Evolutionary conservation across 1,140 invertebrate species (phyloP).

Genomic region (Sminthurinus signatus): DNA sequence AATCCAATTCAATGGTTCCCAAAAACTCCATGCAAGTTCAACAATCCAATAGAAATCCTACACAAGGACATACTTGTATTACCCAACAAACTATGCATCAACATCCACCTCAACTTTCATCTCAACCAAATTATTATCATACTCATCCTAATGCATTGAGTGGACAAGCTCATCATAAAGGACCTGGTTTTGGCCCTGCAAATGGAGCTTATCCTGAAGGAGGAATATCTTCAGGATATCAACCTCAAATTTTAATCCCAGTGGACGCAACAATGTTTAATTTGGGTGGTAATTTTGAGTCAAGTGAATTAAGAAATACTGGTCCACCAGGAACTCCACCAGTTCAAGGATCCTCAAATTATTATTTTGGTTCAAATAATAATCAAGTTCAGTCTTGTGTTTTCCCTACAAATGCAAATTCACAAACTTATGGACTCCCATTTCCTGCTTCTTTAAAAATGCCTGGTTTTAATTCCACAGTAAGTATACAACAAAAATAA

Average conservation of each 20-base stretch:
- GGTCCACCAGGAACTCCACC: slow-evolving; percentile 30
- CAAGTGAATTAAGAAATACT: slow-evolving; percentile 24
- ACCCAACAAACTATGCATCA: too few relatives aligned
- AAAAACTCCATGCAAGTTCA: slow-evolving; percentile 21
- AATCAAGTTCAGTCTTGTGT: slow-evolving; percentile 11
- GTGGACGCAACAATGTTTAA: slow-evolving; percentile 30
- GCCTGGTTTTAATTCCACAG: slow-evolving; percentile 4
- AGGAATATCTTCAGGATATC: slow-evolving; percentile 18
- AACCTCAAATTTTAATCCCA: slow-evolving; percentile 28
- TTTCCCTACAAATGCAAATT: background rate
- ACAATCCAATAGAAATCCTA: slow-evolving; percentile 3
- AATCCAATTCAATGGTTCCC: slow-evolving; percentile 8
- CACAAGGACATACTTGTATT: slow-evolving; percentile 12
- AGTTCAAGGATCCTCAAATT: slow-evolving; percentile 25
- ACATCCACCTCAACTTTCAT: slow-evolving; percentile 13
- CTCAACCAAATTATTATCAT: slow-evolving; percentile 33
- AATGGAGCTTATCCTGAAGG: slow-evolving; percentile 33
- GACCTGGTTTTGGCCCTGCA: slow-evolving; percentile 18
- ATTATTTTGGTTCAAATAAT: slow-evolving; percentile 26
- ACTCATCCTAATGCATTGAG: slow-evolving; percentile 18
- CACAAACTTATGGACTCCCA: slow-evolving; percentile 2
- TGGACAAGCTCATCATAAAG: slow-evolving; percentile 20
- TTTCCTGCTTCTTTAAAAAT: slow-evolving; percentile 9
- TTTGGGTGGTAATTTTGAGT: slow-evolving; percentile 26
- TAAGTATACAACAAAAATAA: too few relatives aligned